Evolutionary conservation across 2,797 vertebrate genomes (phyloP), one percentile per base, ranked within the genome.

Genomic region (Rhinichthys osculus): DNA sequence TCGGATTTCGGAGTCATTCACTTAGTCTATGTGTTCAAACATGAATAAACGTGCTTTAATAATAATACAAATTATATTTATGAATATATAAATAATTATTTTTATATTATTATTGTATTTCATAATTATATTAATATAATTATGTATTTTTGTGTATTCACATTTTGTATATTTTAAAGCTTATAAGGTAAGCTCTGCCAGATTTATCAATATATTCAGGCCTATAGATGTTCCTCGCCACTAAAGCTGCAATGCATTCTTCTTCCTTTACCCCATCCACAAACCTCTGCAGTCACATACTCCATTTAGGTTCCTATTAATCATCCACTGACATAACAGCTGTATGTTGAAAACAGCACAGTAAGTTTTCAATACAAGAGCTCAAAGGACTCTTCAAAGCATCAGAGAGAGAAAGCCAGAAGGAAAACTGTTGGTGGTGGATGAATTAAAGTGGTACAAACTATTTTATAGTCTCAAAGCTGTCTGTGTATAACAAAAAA

Each of bases 341-440:
- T 83, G 38, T 74, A 83, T 38, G 38, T 38, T 38, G 38, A 38
- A 38, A 38, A 35, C 4, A 35, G 35, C 35, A 35, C 35, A 35
- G 35, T 3, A 3, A 4, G 66, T 54, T 69, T 52, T 70, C 30
- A 3, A 14, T 81, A 62, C 77, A 82, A 73, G 70, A 84, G 69
- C 81, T 83, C 82, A 69, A 42, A 42, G 2, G 3, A 40, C 19
- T 27, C 54, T 40, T 42, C 14, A 78, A 62, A 42, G 77, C n/a
- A 30, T 59, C 21, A 27, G 57, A 70, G 52, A 57, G 52, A 72
- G 47, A 85, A 82, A 82, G 38, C 81, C 40, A 57, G 81, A 76
- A 83, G 30, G 40, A 71, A 89, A 88, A 86, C 78, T 83, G 38
- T 44, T 5, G 27, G 33, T 62, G 69, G 33, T 62, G n/a, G 57